Evolutionary conservation across 2,797 vertebrate genomes (phyloP).

Genomic region (Hydrocynus forskahlii): DNA sequence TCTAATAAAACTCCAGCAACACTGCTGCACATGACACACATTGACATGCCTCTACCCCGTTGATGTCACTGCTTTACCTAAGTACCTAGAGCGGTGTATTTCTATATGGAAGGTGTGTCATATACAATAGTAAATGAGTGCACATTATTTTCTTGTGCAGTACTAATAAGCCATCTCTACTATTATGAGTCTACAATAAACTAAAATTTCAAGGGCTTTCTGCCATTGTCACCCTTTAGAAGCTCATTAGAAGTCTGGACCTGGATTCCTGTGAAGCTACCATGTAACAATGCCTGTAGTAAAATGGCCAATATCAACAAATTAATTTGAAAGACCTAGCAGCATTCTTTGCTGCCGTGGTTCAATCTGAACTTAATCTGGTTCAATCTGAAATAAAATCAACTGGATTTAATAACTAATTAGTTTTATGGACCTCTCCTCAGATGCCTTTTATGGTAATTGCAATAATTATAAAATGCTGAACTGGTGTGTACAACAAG

Average conservation of each 20-base stretch:
- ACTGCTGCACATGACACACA: no score
- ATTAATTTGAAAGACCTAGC: conserved; percentile 1
- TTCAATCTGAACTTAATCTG: conserved; percentile 1
- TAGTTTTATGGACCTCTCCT: conserved; percentile 47
- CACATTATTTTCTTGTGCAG: no score
- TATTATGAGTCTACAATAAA: not conserved
- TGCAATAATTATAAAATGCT: conserved; percentile 61
- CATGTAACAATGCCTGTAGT: not conserved
- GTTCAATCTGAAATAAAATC: conserved; percentile 48
- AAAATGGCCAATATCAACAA: not conserved
- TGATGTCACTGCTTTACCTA: no score
- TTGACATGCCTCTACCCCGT: no score
- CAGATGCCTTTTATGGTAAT: conserved; percentile 61
- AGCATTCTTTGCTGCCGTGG: not conserved
- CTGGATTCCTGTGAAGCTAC: not conserved
- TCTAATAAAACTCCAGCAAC: no score
- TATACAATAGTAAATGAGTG: not conserved
- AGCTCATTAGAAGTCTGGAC: not conserved
- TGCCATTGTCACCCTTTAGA: no score
- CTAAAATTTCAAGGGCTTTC: no score
- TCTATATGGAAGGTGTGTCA: not conserved
- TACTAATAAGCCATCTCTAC: not conserved
- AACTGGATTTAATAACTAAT: conserved; percentile 55
- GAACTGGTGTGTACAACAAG: conserved; percentile 53
- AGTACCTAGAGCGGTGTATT: no score